These are phyloP conservation scores for Pelobates fuscus DNA, from an alignment of 2,113 vertebrate genomes.

Conservation along the genomic window DNA sequence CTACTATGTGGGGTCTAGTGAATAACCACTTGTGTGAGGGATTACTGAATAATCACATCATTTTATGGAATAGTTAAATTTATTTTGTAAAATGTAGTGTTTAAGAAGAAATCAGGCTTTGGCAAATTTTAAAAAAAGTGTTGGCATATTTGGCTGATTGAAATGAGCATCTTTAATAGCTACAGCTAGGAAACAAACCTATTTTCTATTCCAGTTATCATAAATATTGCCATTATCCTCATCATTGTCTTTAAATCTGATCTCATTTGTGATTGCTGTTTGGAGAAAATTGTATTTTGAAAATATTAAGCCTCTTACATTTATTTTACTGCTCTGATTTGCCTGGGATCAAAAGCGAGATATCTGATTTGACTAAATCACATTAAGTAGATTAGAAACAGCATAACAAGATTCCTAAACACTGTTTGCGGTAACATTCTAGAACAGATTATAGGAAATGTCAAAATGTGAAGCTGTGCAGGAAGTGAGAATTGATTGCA, in stretches of 20 bases:
- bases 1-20: too few species aligned
- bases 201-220: not conserved
- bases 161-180: too few species aligned
- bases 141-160: not conserved
- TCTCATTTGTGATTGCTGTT: not conserved
- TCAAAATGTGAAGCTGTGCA: slow-evolving; percentile 26
- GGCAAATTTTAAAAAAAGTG: not conserved
- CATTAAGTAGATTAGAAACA: slow-evolving; percentile 17
- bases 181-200: not conserved
- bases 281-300: not conserved
- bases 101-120: not conserved
- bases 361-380: slow-evolving; percentile 26
- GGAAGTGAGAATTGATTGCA: slow-evolving; percentile 19
- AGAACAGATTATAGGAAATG: slow-evolving; percentile 28
- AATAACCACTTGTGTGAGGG: too few species aligned
- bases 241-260: not conserved
- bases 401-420: slow-evolving; percentile 27
- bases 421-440: slow-evolving; percentile 19
- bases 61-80: not conserved
- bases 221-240: not conserved
- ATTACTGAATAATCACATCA: not conserved
- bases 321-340: not conserved
- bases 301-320: not conserved
- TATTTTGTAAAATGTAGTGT: not conserved
- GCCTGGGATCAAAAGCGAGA: not conserved